phyloP scores from a whole-genome alignment of 2,888 invertebrate species.

The Leptopilina drosophilae region DNA sequence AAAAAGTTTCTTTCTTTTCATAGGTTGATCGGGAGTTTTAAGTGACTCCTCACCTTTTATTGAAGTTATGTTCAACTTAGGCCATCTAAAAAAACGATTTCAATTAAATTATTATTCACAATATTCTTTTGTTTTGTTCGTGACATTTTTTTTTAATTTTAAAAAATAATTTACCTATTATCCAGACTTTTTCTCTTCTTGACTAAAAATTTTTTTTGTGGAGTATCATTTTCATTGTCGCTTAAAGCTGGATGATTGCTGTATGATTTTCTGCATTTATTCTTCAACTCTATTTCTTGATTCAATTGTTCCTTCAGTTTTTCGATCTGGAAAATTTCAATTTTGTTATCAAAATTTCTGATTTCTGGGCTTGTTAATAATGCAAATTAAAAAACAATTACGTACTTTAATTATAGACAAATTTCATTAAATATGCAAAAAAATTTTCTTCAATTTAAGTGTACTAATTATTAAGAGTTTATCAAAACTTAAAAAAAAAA shows the following conservation, averaged over 20 bases:
- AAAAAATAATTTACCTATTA: neutral
- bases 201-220: slow-evolving; percentile 1
- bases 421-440: neutral
- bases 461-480: no score
- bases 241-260: slow-evolving; percentile 21
- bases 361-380: neutral
- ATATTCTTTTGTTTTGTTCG: no score
- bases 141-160: no score
- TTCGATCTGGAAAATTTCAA: slow-evolving; percentile 8
- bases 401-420: no score
- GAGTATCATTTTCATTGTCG: slow-evolving; percentile 1
- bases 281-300: neutral
- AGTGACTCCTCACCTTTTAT: neutral
- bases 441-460: neutral
- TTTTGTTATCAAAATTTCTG: neutral
- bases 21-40: neutral
- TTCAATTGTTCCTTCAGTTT: neutral
- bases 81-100: slow-evolving; percentile 9
- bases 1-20: slow-evolving; percentile 31
- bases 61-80: slow-evolving; percentile 19
- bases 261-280: neutral
- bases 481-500: no score
- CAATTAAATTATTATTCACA: no score
- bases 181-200: slow-evolving; percentile 16
- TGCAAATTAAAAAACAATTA: no score